Evolutionary conservation across 2,113 vertebrate species (phyloP), one percentile per base, ranked within the genome.

Genomic region (Delphinus delphis): DNA sequence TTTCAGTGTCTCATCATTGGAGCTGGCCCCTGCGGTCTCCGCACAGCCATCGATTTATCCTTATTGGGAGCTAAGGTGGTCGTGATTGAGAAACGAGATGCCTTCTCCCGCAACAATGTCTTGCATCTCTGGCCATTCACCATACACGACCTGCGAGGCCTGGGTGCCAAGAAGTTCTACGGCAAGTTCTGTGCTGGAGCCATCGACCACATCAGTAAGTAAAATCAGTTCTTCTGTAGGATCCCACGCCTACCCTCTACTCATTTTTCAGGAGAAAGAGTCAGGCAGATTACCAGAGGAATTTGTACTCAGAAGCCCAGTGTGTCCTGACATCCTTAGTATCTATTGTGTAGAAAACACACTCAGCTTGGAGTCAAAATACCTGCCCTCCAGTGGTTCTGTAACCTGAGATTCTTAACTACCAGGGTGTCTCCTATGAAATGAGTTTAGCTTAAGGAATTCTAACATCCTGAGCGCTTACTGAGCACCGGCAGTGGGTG

Each of bases 171-270:
- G 97, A 99, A 99, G 98, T 99, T 99, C 96, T 99, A 99, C 0
- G 99, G 99, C 95, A 99, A 99, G 96, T 99, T 99, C 98, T 99
- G 99, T 38, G 99, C 99, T 0, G 99, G 99, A 95, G 99, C 99
- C 96, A 99, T 99, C 2, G 99, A 99, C 98, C 99, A 99, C 80
- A 99, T 99, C 99, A 99, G 99, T 99, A 95, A 99, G 99, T 99
- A 65, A 58, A 86, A 41, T 13, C 0, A 0, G 26, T 90, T 85
- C 63, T 96, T 17, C 21, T 81, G 1, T 33, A 53, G 47, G 62
- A 9, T 85, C 44, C 28, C 63, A 38, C 26, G 14, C 38, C 3
- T 2, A 3, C 28, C 31, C n/a, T 13, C 21, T 74, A 12, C 47
- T 17, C 2, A 4, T 23, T 36, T 60, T 31, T 96, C 23, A 71